phyloP scores from a whole-genome alignment of 2,113 vertebrate species.

The Platanista minor region DNA sequence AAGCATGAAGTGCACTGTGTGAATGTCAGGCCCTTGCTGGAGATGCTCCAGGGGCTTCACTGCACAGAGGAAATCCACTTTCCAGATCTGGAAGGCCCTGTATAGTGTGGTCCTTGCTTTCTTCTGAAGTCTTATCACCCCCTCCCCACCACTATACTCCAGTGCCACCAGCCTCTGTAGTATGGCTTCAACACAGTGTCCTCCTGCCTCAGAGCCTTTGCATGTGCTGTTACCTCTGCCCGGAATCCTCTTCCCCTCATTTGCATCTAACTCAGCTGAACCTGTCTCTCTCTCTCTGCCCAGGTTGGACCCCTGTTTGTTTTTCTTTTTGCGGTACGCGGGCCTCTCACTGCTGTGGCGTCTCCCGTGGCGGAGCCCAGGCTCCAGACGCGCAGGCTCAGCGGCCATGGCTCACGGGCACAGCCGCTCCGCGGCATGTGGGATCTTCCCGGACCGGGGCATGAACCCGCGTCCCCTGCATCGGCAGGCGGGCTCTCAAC shows the following conservation, averaged over 20 bases:
- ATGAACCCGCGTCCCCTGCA: no score
- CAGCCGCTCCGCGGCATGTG: no score
- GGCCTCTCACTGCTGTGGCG: no score
- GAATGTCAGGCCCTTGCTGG: neutral
- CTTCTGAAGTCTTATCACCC: neutral
- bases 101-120: neutral
- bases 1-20: neutral
- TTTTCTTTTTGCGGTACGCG: no score
- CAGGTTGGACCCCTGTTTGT: neutral
- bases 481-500: no score
- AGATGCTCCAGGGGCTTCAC: neutral
- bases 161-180: neutral
- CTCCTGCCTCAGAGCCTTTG: neutral
- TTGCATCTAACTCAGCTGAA: neutral
- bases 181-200: neutral
- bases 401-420: no score
- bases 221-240: neutral
- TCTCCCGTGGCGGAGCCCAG: no score
- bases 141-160: neutral
- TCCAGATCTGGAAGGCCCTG: neutral
- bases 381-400: no score
- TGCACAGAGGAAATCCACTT: neutral
- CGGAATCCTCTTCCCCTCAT: neutral
- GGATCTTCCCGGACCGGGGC: no score
- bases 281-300: neutral